A percentile compares a stretch with the other conserved stretches of the same genome.
These are phyloP conservation scores for Spermophilus dauricus DNA, from an alignment of 2,113 vertebrate species.

Conservation along the genomic window DNA sequence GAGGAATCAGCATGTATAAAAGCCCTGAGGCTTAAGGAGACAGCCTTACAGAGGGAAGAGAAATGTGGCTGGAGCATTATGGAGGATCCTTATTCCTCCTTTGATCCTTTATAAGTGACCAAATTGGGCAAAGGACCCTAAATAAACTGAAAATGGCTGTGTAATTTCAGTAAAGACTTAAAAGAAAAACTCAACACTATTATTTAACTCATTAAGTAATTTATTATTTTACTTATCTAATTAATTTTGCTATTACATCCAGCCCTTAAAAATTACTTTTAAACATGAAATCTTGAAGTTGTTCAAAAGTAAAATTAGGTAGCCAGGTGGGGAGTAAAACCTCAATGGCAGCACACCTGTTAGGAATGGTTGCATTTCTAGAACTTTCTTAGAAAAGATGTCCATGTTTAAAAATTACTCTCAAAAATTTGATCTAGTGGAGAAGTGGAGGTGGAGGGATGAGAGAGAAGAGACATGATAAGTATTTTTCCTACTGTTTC, in stretches of 20 bases:
- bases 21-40: background rate
- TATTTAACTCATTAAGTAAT: background rate
- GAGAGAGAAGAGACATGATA: background rate
- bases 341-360: background rate
- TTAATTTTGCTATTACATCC: background rate
- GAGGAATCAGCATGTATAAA: background rate
- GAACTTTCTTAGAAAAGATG: background rate
- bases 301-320: background rate
- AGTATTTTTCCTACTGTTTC: background rate
- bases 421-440: background rate
- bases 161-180: background rate
- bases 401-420: background rate
- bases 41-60: background rate
- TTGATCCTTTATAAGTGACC: background rate
- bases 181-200: background rate
- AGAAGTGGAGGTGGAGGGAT: background rate
- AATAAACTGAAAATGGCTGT: background rate
- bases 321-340: background rate
- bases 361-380: background rate
- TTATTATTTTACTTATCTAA: background rate
- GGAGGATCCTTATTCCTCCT: background rate
- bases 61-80: background rate
- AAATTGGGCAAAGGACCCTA: background rate
- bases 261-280: constrained; percentile 33
- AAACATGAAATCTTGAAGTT: background rate